Evolutionary conservation across 2,888 invertebrate species (phyloP), one percentile per base, ranked within the genome.

Genomic region (Empis stercorea): DNA sequence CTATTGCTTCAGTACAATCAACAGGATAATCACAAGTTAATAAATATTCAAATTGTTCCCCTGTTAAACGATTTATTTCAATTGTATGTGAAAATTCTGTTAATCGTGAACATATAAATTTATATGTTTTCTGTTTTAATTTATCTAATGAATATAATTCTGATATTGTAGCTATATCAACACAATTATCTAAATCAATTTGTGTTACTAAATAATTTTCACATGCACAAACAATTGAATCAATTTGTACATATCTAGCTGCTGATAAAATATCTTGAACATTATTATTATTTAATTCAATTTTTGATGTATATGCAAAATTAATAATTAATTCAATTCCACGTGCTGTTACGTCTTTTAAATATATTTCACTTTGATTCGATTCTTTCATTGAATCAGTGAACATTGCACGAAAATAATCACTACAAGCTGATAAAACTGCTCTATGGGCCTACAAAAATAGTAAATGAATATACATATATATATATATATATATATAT

Each of bases 391-490:
- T 79, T 41, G 76, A 78, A 54, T 65, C 79, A 1, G 81, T 81
- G 58, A 84, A 84, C 83, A 84, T 83, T 44, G 83, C 83, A 54
- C 80, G 73, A 64, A 84, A 84, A 57, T 83, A 84, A 57, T 81
- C 81, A 57, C 81, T 81, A 58, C 81, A 80, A 27, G 83, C 79
- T 4, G 84, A 80, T 50, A 84, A 65, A 2, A 84, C 81, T 1
- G 78, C 80, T 52, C 80, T 75, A 60, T 84, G 84, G 1, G 81
- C 83, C 71, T 76, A 58, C 27, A 59, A 61, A 48, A 37, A 10
- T n/a, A n/a, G n/a, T n/a, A n/a, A n/a, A n/a, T n/a, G n/a, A n/a
- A n/a, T n/a, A n/a, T n/a, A n/a, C n/a, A n/a, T n/a, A n/a, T n/a
- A n/a, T n/a, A n/a, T n/a, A n/a, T n/a, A n/a, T n/a, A n/a, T n/a